phyloP scores from a whole-genome alignment of 1,140 invertebrate genomes.

The Paraescarpia echinospica region DNA sequence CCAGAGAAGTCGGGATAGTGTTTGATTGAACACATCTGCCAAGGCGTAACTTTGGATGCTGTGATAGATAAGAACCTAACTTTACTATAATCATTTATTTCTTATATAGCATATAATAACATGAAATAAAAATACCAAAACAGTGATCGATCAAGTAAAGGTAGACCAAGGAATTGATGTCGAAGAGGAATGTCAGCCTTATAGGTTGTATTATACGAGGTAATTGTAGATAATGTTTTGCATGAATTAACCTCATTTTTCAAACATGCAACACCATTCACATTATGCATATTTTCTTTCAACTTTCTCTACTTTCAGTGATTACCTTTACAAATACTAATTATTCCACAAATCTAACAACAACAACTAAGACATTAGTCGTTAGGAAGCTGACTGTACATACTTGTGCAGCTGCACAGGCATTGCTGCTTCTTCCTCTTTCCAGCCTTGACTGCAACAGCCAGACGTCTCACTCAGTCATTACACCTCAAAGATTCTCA shows the following conservation, averaged over 20 bases:
- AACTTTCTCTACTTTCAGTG: slow-evolving; percentile 28
- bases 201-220: no score
- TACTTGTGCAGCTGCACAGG: slow-evolving; percentile 8
- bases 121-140: not conserved
- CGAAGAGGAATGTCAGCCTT: no score
- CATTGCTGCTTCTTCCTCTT: not conserved
- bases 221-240: no score
- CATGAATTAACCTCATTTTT: not conserved
- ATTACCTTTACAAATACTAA: slow-evolving; percentile 32
- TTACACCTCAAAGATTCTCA: not conserved
- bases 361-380: slow-evolving; percentile 28
- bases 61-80: no score
- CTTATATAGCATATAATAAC: no score
- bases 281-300: not conserved
- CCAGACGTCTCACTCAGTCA: not conserved
- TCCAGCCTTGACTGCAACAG: not conserved
- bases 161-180: not conserved
- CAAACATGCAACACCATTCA: not conserved
- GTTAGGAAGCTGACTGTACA: slow-evolving; percentile 2
- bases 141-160: not conserved
- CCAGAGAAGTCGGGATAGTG: no score
- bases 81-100: no score
- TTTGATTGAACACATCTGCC: no score
- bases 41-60: no score
- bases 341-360: slow-evolving; percentile 30